These are phyloP conservation scores for Lithobates sylvaticus DNA, from an alignment of 2,797 vertebrate species.

Conservation along the genomic window DNA sequence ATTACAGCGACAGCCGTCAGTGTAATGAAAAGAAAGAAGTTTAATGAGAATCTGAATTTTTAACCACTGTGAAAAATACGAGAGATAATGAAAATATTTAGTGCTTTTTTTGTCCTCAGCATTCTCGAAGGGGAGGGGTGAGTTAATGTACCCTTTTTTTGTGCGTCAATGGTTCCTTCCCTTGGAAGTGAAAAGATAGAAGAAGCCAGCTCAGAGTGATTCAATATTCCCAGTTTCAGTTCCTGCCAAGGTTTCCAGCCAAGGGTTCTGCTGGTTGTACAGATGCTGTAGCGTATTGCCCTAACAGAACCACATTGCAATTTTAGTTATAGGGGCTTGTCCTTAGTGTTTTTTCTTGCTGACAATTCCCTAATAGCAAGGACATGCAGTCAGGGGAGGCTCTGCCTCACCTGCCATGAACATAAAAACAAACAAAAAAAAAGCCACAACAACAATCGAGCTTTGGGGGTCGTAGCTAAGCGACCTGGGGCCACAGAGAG, in stretches of 20 bases:
- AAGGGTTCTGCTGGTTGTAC: conserved; percentile 7
- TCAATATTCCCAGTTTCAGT: neutral
- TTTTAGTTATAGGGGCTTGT: conserved; percentile 2
- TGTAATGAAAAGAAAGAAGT: too few relatives aligned
- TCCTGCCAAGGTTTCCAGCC: neutral
- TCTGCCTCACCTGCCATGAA: too few relatives aligned
- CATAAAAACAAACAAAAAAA: too few relatives aligned
- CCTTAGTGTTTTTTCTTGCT: neutral
- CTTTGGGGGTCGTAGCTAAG: too few relatives aligned
- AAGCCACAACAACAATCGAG: too few relatives aligned
- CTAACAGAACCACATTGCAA: neutral
- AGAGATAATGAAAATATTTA: too few relatives aligned
- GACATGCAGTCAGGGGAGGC: too few relatives aligned
- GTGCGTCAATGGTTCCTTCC: neutral
- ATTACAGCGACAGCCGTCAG: too few relatives aligned
- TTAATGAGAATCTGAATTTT: too few relatives aligned
- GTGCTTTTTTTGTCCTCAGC: too few relatives aligned
- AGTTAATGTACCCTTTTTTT: conserved; percentile 3
- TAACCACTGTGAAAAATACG: too few relatives aligned
- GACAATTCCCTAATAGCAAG: neutral
- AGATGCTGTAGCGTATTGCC: neutral
- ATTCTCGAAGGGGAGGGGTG: neutral
- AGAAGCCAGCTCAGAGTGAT: neutral
- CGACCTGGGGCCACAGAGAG: too few relatives aligned
- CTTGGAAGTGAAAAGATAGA: neutral